Conservation (phyloP, 2,113 vertebrate species). For the Fukomys damarensis region DNA sequence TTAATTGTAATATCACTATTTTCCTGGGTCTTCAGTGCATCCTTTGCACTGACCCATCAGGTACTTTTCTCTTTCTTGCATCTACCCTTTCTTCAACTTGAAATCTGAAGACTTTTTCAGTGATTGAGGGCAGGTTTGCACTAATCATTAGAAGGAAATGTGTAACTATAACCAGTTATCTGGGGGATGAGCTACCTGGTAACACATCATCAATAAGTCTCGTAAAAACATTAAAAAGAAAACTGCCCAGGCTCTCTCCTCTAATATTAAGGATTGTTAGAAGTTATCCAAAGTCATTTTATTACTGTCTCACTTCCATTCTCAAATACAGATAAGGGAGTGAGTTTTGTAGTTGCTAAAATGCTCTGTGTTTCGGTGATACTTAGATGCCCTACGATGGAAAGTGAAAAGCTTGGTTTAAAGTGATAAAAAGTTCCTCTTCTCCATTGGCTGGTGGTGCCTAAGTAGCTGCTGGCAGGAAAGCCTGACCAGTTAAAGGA, state of each 20-base stretch:
- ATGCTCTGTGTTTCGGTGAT: neutral
- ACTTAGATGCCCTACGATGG: neutral
- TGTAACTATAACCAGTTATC: neutral
- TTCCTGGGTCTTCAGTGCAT: neutral
- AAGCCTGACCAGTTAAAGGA: constrained; percentile 50
- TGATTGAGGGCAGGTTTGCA: neutral
- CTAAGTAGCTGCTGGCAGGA: neutral
- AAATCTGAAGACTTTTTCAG: neutral
- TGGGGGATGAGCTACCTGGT: neutral
- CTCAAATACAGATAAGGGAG: neutral
- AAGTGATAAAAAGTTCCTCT: constrained; percentile 11
- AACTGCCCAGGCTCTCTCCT: neutral
- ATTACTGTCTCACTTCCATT: neutral
- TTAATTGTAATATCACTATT: neutral
- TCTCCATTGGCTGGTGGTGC: neutral
- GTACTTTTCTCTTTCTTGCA: neutral
- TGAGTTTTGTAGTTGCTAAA: neutral
- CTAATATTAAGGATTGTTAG: neutral
- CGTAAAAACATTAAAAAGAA: constrained; percentile 32
- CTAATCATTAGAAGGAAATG: neutral
- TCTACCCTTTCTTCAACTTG: neutral
- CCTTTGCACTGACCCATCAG: neutral
- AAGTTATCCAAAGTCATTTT: constrained; percentile 9
- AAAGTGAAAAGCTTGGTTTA: neutral
- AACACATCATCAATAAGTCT: neutral